A percentile compares a stretch with the other conserved stretches of the same genome.
These are phyloP conservation scores for Chaetops frenatus DNA, from an alignment of 2,113 vertebrate genomes.

Conservation along the genomic window DNA sequence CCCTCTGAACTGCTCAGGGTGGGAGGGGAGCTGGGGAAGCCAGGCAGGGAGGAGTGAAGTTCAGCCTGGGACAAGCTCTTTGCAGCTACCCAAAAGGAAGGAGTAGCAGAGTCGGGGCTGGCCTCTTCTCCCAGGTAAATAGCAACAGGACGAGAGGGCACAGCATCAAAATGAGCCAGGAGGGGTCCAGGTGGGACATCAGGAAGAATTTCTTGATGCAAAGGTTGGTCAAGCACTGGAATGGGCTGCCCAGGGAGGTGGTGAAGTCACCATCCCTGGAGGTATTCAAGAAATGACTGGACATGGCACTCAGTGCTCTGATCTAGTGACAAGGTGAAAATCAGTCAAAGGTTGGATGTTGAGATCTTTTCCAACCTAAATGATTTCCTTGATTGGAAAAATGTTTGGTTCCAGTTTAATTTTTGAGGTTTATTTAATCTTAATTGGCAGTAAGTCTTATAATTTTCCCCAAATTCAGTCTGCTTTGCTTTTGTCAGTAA, in stretches of 20 bases:
- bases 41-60: not conserved
- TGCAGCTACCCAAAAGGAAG: too few species aligned
- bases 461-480: not conserved
- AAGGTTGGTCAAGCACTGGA: not conserved
- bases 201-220: not conserved
- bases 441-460: not conserved
- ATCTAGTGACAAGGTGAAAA: not conserved
- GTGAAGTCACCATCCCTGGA: too few species aligned
- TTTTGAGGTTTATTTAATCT: not conserved
- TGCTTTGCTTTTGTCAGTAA: not conserved
- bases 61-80: not conserved
- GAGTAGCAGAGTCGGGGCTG: not conserved
- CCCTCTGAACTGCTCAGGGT: not conserved
- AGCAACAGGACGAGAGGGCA: too few species aligned
- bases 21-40: not conserved
- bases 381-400: not conserved
- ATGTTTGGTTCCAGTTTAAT: not conserved
- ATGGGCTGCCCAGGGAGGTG: not conserved
- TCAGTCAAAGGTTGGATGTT: not conserved
- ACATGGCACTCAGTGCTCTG: not conserved
- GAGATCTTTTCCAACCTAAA: not conserved
- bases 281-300: not conserved
- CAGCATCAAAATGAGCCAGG: not conserved
- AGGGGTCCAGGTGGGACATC: not conserved
- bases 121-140: not conserved